Base-by-base conservation (phyloP, 2,888 invertebrate genomes). In the Peribatodes rhomboidaria region DNA sequence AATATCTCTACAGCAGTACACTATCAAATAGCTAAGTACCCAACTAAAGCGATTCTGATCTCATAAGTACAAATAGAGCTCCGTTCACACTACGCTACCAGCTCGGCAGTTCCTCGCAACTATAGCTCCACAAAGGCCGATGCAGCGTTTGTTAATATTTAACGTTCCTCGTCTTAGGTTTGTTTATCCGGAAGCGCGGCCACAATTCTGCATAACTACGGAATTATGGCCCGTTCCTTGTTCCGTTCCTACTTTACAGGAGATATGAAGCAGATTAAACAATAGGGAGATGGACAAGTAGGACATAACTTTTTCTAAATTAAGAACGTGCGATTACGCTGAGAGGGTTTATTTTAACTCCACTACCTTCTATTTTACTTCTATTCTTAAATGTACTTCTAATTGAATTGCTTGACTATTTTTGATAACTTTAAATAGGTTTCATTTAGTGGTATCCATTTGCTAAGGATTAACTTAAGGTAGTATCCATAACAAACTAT, bases 151-250 rank as follows among this genome's bases (percentile, higher is more conserved):
- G 50, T 50, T 50, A 50, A 50, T 50, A 50, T 50, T 50, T 50
- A 50, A 50, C 50, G 50, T 20, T 50, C 57, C 20, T 27, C 58
- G 53, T 57, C 64, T 64, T 64, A 47, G 46, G 57, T 46, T 64
- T 64, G 64, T 59, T 64, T 64, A 54, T 59, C 54, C 49, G 54
- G 59, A 59, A 64, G 57, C 53, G 37, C 41, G 33, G 49, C 65
- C 59, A 41, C 54, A 59, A 64, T 49, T 47, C 53, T 55, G 65
- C 55, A 60, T 65, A 65, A 65, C 65, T 60, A 65, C 63, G 47
- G 47, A 58, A 58, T 54, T 58, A 53, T 41, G 53, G 54, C 39
- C 18, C 54, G 42, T 22, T 39, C 46, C 57, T 57, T 33, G 53
- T 58, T 58, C 53, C 53, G 63, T n/a, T 47, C 20, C 62, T 57